Conservation (phyloP, 1,140 invertebrate genomes). For the Cotesia vestalis region DNA sequence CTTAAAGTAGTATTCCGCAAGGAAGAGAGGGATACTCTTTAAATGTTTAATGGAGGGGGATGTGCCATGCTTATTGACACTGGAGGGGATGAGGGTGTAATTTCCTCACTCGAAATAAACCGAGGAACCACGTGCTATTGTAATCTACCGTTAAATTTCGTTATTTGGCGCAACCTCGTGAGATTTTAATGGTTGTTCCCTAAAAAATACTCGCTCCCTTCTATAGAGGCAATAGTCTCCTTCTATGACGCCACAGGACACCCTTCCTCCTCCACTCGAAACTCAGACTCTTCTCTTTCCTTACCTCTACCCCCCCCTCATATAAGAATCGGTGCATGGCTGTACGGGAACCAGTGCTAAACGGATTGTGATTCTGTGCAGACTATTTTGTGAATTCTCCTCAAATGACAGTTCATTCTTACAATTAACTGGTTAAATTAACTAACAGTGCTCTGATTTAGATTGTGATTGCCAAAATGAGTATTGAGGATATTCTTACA, state of each 20-base stretch:
- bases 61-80: too few species aligned
- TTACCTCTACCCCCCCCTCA: conserved; percentile 37
- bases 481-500: conserved; percentile 36
- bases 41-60: not conserved
- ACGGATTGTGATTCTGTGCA: conserved; percentile 52
- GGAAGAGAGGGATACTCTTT: not conserved
- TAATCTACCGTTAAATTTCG: too few species aligned
- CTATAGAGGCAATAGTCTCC: not conserved
- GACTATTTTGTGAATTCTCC: conserved; percentile 23
- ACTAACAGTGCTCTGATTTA: too few species aligned
- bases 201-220: not conserved
- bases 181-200: too few species aligned
- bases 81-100: too few species aligned
- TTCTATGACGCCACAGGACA: conserved; percentile 11
- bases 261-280: conserved; percentile 25
- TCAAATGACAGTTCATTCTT: conserved; percentile 14
- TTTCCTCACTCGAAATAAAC: too few species aligned
- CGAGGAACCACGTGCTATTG: too few species aligned
- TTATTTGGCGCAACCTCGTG: too few species aligned
- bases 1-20: not conserved
- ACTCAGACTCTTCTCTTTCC: conserved; percentile 8
- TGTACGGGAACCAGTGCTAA: conserved; percentile 58
- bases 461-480: conserved; percentile 41
- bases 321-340: conserved; percentile 62
- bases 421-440: not conserved